Conservation (phyloP, 1,140 invertebrate genomes). For the Ceratina australensis region DNA sequence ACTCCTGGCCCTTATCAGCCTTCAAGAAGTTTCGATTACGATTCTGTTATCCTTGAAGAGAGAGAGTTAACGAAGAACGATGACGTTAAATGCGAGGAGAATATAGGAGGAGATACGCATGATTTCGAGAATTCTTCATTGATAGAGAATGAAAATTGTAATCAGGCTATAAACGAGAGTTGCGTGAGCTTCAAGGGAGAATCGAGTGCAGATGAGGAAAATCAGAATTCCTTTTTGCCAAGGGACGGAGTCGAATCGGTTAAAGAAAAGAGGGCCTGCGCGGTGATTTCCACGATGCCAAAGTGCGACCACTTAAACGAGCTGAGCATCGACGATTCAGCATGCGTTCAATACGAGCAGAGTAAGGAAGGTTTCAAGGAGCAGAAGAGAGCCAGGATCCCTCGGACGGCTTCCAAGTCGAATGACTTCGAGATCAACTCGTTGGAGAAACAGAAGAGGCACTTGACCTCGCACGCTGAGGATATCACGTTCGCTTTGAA, state of each 20-base stretch:
- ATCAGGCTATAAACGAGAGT: too few relatives aligned
- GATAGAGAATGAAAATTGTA: too few relatives aligned
- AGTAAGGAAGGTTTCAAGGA: neutral
- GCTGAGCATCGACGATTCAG: too few relatives aligned
- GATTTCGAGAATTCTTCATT: too few relatives aligned
- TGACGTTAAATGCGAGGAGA: neutral
- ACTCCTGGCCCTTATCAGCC: neutral
- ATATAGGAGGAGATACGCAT: too few relatives aligned
- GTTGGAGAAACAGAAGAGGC: constrained; percentile 58
- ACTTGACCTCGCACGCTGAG: constrained; percentile 62
- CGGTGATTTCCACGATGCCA: constrained; percentile 69
- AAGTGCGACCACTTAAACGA: constrained; percentile 63
- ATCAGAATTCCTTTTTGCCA: neutral
- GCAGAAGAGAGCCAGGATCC: constrained; percentile 50
- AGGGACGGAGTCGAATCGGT: neutral
- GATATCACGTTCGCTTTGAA: constrained; percentile 68
- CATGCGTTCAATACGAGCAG: neutral
- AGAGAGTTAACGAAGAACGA: neutral
- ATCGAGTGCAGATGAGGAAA: too few relatives aligned
- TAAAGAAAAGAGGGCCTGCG: constrained; percentile 47
- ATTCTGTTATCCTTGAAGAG: neutral
- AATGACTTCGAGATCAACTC: constrained; percentile 63
- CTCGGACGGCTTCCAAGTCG: constrained; percentile 67
- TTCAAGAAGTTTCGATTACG: too few relatives aligned
- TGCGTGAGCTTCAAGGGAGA: too few relatives aligned